Evolutionary conservation across 2,113 vertebrate species (phyloP).

Genomic region (Trogon surrucura): DNA sequence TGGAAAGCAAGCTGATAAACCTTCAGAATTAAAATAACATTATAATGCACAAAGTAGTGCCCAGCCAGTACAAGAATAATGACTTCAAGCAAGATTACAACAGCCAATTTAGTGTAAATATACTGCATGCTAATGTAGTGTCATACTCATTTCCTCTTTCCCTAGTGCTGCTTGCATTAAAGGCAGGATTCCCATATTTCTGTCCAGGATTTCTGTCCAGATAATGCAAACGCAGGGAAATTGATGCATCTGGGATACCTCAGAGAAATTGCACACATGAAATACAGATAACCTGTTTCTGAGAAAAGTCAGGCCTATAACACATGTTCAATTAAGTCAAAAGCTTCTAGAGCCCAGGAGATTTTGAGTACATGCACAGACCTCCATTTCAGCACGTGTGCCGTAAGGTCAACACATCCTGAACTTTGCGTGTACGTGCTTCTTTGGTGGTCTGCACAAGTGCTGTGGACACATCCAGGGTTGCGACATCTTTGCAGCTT

Average conservation of each 20-base stretch:
- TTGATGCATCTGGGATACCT: conserved; percentile 43
- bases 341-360: conserved; percentile 28
- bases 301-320: conserved; percentile 35
- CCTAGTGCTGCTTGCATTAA: neutral
- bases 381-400: neutral
- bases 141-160: neutral
- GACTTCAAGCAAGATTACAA: neutral
- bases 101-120: conserved; percentile 10
- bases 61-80: neutral
- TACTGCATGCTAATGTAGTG: neutral
- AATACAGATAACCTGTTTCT: conserved; percentile 54
- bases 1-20: neutral
- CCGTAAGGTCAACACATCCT: neutral
- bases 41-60: neutral
- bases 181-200: neutral
- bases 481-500: neutral
- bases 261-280: neutral
- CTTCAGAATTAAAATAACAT: neutral
- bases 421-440: rapidly evolving
- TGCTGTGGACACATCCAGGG: neutral
- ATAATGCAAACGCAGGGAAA: neutral
- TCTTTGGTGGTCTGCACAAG: neutral
- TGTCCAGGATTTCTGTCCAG: conserved; percentile 10
- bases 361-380: neutral
- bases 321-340: conserved; percentile 23